Percentiles rank a stretch among this genome's conserved stretches.
These are phyloP conservation scores for Philereme transversata DNA, from an alignment of 2,888 invertebrate species.

Conservation along the genomic window DNA sequence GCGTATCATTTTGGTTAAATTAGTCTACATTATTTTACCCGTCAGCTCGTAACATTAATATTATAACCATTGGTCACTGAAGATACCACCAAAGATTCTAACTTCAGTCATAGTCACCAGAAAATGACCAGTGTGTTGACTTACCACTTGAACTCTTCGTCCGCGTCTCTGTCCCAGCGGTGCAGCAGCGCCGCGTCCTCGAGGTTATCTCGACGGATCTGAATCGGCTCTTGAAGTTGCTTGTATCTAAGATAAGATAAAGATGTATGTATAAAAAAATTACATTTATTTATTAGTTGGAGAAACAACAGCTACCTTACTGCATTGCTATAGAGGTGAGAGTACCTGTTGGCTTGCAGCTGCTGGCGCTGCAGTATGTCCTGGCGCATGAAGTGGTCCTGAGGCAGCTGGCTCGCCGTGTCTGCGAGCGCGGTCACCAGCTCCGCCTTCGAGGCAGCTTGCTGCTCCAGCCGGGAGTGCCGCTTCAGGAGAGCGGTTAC, in stretches of 20 bases:
- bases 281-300: no score
- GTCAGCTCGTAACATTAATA: no score
- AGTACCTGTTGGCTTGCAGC: conserved; percentile 55
- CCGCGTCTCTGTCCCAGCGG: conserved; percentile 95
- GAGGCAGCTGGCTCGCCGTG: conserved; percentile 91
- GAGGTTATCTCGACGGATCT: conserved; percentile 95
- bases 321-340: no score
- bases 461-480: conserved; percentile 93
- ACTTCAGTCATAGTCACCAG: no score
- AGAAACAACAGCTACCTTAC: no score
- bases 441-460: conserved; percentile 92
- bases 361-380: conserved; percentile 91
- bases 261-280: no score
- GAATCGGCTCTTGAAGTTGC: conserved; percentile 94
- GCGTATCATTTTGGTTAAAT: no score
- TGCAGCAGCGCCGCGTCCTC: conserved; percentile 95
- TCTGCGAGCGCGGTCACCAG: conserved; percentile 91
- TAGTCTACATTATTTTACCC: no score
- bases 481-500: conserved; percentile 92
- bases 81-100: no score
- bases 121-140: conserved; percentile 33
- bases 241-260: conserved; percentile 82
- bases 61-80: no score
- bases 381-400: conserved; percentile 94
- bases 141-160: conserved; percentile 97